Evolutionary conservation across 2,888 invertebrate species (phyloP).

Genomic region (Xylocampa areola): DNA sequence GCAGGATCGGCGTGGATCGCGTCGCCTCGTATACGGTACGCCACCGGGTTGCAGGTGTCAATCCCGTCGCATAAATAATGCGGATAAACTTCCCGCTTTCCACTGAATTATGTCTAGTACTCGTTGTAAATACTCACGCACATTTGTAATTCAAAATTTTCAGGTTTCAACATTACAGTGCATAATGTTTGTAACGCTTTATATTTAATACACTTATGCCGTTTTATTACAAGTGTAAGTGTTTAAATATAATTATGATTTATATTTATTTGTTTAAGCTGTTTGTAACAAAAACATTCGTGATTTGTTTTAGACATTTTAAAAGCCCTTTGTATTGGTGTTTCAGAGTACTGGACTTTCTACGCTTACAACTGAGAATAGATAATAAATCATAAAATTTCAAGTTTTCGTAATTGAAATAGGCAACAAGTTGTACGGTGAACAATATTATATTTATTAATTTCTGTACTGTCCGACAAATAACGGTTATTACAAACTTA

Average conservation of each 20-base stretch:
- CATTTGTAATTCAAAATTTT: conserved; percentile 58
- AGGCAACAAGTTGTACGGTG: conserved; percentile 32
- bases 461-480: conserved; percentile 39
- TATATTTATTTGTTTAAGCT: conserved; percentile 13
- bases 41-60: conserved; percentile 72
- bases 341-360: conserved; percentile 48
- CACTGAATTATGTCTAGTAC: conserved; percentile 58
- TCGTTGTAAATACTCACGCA: conserved; percentile 47
- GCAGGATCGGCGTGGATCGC: conserved; percentile 45
- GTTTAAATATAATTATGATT: no score
- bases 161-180: conserved; percentile 39
- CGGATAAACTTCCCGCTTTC: conserved; percentile 64
- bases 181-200: conserved; percentile 14
- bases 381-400: conserved; percentile 53
- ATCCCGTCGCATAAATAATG: conserved; percentile 71
- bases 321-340: conserved; percentile 48
- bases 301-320: conserved; percentile 41
- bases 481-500: conserved; percentile 39
- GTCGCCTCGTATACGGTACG: conserved; percentile 29
- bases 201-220: conserved; percentile 20
- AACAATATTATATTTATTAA: conserved; percentile 43
- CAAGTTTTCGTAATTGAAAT: conserved; percentile 49
- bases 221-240: no score
- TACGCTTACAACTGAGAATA: conserved; percentile 41
- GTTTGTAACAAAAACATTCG: conserved; percentile 21